Evolutionary conservation across 1,140 invertebrate species (phyloP), one percentile per base, ranked within the genome.

Genomic region (Lordiphosa mommai): DNA sequence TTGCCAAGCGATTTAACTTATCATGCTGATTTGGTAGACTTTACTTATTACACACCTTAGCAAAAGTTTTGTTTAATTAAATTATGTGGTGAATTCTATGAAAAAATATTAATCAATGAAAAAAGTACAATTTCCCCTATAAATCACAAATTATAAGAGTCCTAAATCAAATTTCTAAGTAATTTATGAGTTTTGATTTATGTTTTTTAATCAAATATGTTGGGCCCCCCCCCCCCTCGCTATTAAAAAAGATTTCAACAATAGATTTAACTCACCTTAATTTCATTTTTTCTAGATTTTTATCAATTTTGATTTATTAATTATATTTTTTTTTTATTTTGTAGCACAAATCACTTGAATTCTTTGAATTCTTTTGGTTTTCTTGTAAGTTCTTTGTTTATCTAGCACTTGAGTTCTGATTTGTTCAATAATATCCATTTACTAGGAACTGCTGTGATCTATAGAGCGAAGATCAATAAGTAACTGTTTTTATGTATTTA

Each of bases 211-310:
- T 41, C 1, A 41, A 12, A 6, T 14, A 1, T 36, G 12, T 34
- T n/a, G n/a, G n/a, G n/a, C n/a, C n/a, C n/a, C n/a, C n/a, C n/a
- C 3, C 36, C 36, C 8, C 36, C 36, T 9, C 0, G 0, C 8
- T 14, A 16, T 14, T 6, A 14, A 36, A 14, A 36, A 36, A 14
- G 34, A 14, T 43, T 43, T 43, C 20, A 4, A 8, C 16, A 1
- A 12, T 1, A 13, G 20, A 43, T 13, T 20, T 43, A 43, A 70
- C 65, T 50, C 14, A 80, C 74, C 74, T 80, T 52, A 80, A 60
- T 63, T 80, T 80, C 74, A 80, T 80, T 40, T 69, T 82, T 68
- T 40, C 51, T 29, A 79, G 36, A 66, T 56, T 74, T 60, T 53
- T 65, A 61, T 82, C 71, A 82, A 79, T 79, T 59, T 44, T 32